Percentiles rank a stretch among this genome's conserved stretches.
These are phyloP conservation scores for Drosophila athabasca DNA, from an alignment of 1,140 invertebrate genomes.

Conservation along the genomic window DNA sequence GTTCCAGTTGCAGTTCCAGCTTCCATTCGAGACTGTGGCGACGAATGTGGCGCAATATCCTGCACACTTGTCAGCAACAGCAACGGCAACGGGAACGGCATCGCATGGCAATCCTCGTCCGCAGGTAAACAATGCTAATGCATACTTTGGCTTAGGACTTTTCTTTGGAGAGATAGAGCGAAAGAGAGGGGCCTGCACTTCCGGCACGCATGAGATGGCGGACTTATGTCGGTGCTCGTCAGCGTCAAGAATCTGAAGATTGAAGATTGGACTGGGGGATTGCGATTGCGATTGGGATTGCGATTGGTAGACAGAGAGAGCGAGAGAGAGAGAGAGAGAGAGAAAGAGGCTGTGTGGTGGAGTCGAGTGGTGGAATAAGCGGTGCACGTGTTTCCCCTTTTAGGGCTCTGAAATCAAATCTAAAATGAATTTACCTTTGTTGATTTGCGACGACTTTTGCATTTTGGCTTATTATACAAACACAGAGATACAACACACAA, in stretches of 20 bases:
- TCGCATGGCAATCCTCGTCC: conserved; percentile 3
- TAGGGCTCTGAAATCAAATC: conserved; percentile 63
- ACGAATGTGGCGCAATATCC: conserved; percentile 59
- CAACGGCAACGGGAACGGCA: neutral
- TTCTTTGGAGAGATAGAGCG: conserved; percentile 6
- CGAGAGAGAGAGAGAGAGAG: no score
- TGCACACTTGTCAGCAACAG: conserved; percentile 62
- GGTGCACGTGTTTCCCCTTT: conserved; percentile 71
- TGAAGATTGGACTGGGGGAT: neutral
- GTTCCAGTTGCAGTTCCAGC: no score
- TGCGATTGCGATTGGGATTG: conserved; percentile 2
- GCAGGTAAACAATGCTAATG: conserved; percentile 77
- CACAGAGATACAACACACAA: conserved; percentile 2
- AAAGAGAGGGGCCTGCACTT: conserved; percentile 35
- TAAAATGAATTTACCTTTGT: conserved; percentile 79
- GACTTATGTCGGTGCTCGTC: conserved; percentile 61
- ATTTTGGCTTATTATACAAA: conserved; percentile 62
- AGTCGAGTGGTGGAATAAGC: conserved; percentile 36
- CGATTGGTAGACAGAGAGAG: conserved; percentile 6
- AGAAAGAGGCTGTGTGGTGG: no score
- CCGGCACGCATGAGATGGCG: conserved; percentile 43
- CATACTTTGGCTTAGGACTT: conserved; percentile 54
- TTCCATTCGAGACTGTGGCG: conserved; percentile 1
- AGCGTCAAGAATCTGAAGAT: conserved; percentile 24
- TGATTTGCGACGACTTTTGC: conserved; percentile 74